Evolutionary conservation across 1,140 invertebrate species (phyloP).

Genomic region (Cepaea nemoralis): DNA sequence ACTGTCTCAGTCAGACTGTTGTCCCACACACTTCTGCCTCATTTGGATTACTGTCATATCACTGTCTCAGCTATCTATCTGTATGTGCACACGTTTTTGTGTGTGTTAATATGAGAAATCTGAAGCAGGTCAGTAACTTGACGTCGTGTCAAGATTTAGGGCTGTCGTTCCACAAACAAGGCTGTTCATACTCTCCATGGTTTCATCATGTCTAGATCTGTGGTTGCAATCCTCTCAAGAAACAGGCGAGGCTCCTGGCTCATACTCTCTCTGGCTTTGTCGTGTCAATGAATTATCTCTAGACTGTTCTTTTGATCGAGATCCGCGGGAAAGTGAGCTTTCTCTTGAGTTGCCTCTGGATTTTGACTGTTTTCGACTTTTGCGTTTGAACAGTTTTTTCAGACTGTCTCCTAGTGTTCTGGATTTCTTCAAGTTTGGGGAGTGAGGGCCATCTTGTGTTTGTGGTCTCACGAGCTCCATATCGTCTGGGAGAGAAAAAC

Average conservation of each 20-base stretch:
- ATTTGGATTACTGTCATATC: too few species aligned
- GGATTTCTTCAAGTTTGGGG: slow-evolving; percentile 62
- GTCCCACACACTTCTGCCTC: too few species aligned
- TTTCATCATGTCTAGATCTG: too few species aligned
- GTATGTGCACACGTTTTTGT: too few species aligned
- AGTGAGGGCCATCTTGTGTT: slow-evolving; percentile 37
- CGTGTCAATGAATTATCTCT: slow-evolving; percentile 57
- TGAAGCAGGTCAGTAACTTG: too few species aligned
- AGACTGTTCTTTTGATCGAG: slow-evolving; percentile 53
- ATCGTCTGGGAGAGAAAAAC: slow-evolving; percentile 51
- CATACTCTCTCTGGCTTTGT: slow-evolving; percentile 37
- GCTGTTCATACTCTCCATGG: too few species aligned
- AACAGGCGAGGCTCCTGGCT: slow-evolving; percentile 39
- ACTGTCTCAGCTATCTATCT: too few species aligned
- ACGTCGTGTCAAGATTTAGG: too few species aligned
- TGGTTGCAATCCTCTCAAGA: too few species aligned
- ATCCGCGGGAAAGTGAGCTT: slow-evolving; percentile 59
- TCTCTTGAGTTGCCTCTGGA: slow-evolving; percentile 56
- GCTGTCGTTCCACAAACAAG: too few species aligned
- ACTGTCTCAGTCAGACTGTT: too few species aligned
- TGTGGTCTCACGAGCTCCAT: slow-evolving; percentile 54
- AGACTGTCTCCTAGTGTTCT: slow-evolving; percentile 60
- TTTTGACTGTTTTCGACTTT: slow-evolving; percentile 53
- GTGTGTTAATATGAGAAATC: too few species aligned
- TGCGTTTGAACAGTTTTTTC: slow-evolving; percentile 59